Evolutionary conservation across 2,113 vertebrate species (phyloP).

Genomic region (Brachyhypopomus gauderio): DNA sequence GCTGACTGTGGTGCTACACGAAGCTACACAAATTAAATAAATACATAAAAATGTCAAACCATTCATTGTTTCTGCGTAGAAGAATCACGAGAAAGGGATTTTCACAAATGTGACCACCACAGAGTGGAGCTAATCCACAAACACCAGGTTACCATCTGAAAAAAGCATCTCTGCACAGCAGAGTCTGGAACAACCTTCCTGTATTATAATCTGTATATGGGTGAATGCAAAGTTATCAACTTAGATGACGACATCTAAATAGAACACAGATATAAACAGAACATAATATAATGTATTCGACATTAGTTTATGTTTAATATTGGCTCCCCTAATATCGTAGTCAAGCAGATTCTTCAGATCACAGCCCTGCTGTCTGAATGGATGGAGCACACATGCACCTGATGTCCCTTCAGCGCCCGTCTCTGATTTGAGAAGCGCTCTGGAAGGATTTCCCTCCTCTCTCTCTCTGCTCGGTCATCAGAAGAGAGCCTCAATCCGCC

Average conservation of each 20-base stretch:
- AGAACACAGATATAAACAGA: no score
- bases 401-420: neutral
- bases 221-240: no score
- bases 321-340: neutral
- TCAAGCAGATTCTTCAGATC: no score
- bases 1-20: conserved; percentile 67
- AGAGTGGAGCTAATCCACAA: no score
- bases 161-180: no score
- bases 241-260: no score
- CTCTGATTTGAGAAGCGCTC: neutral
- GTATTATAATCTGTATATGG: no score
- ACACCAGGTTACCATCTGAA: no score
- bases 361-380: neutral
- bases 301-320: neutral
- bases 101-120: conserved; percentile 47
- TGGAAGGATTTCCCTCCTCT: neutral
- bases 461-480: conserved; percentile 8
- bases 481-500: conserved; percentile 1
- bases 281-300: no score
- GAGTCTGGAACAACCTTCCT: no score
- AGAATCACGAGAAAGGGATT: conserved; percentile 60
- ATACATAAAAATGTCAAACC: conserved; percentile 72
- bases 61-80: conserved; percentile 47
- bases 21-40: conserved; percentile 65
- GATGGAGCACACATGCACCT: neutral